These are phyloP conservation scores for Trinorchestia longiramus DNA, from an alignment of 1,140 invertebrate genomes.

Conservation along the genomic window DNA sequence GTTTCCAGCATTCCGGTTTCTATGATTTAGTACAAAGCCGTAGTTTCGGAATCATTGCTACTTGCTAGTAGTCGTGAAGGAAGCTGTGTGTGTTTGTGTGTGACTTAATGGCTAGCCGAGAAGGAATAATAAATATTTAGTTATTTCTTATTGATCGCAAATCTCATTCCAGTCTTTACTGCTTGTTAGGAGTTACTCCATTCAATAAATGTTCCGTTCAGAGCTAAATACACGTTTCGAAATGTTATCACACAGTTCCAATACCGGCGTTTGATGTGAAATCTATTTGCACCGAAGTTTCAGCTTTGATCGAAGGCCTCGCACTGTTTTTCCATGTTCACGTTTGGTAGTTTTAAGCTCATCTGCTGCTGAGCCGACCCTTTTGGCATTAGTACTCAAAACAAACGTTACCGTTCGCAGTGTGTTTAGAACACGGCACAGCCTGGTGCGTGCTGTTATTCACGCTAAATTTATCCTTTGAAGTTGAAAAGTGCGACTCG, in stretches of 20 bases:
- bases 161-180: neutral
- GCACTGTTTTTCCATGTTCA: neutral
- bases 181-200: neutral
- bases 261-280: neutral
- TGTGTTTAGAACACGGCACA: neutral
- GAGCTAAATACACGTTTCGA: neutral
- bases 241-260: neutral
- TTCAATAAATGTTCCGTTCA: neutral
- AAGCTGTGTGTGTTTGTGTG: too few species aligned
- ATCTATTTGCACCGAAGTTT: neutral
- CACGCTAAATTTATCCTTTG: neutral
- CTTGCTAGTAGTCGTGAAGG: neutral
- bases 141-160: neutral
- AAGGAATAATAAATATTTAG: neutral
- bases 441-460: neutral
- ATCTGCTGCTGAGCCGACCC: neutral
- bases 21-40: neutral
- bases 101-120: neutral
- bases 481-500: slow-evolving; percentile 6
- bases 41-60: neutral
- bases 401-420: neutral
- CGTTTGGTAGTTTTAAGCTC: neutral
- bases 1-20: neutral
- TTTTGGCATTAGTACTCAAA: neutral
- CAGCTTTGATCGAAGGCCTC: neutral